Evolutionary conservation across 1,140 invertebrate genomes (phyloP).

Genomic region (Chelonus insularis): DNA sequence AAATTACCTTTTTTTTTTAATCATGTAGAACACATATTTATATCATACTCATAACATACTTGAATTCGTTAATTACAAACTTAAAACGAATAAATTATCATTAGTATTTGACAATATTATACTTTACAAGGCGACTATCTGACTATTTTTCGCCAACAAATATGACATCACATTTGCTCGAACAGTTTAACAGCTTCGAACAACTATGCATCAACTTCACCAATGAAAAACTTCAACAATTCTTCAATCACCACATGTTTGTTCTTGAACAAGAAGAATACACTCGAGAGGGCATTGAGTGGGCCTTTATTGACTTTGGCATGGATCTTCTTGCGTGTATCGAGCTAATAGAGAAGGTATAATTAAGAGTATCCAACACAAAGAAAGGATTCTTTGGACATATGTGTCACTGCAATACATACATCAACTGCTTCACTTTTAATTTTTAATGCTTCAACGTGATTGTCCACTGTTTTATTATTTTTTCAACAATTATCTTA

Average conservation of each 20-base stretch:
- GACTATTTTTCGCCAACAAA: conserved; percentile 23
- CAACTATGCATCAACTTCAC: conserved; percentile 99
- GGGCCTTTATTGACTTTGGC: conserved; percentile 97
- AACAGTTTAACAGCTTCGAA: conserved; percentile 96
- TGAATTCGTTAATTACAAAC: too few species aligned
- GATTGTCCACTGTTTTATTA: conserved; percentile 57
- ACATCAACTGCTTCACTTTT: conserved; percentile 12
- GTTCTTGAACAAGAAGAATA: conserved; percentile 98
- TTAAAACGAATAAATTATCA: too few species aligned
- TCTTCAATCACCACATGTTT: conserved; percentile 99
- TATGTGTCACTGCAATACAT: background rate
- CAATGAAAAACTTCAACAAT: conserved; percentile 96
- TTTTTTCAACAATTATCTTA: too few species aligned
- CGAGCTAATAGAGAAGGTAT: conserved; percentile 96
- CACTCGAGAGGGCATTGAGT: conserved; percentile 92
- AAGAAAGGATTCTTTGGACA: conserved; percentile 32
- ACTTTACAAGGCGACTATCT: background rate
- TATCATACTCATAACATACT: too few species aligned
- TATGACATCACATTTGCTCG: conserved; percentile 48
- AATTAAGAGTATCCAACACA: conserved; percentile 5
- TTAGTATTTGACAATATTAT: too few species aligned
- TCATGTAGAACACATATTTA: too few species aligned
- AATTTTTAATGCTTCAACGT: conserved; percentile 48
- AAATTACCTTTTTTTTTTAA: too few species aligned
- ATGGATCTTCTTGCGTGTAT: conserved; percentile 97